These are phyloP conservation scores for Palythoa grandis DNA, from an alignment of 92 coral and sea anemone genomes.

Conservation along the genomic window DNA sequence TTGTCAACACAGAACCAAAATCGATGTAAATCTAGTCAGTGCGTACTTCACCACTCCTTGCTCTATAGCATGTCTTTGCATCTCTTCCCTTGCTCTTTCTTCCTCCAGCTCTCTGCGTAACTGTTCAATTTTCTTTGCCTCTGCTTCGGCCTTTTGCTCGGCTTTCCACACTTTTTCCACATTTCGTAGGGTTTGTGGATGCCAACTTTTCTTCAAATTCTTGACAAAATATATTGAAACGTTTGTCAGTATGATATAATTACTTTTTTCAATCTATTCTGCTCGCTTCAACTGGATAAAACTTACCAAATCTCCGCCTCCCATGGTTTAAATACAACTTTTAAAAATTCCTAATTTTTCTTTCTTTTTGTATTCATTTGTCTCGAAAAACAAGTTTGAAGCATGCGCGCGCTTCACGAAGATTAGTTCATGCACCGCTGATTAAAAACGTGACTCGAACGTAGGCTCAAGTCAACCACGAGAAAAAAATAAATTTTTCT, in stretches of 20 bases:
- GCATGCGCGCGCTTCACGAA: no score
- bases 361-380: background rate
- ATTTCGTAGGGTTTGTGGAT: slow-evolving; percentile 98
- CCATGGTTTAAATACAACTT: slow-evolving; percentile 63
- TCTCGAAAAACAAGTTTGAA: slow-evolving; percentile 13
- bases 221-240: slow-evolving; percentile 42
- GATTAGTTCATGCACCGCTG: background rate
- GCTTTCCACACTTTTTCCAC: slow-evolving; percentile 99
- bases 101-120: slow-evolving; percentile 90
- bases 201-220: slow-evolving; percentile 99
- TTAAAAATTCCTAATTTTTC: background rate
- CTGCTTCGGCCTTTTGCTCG: slow-evolving; percentile 98
- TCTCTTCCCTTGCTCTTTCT: slow-evolving; percentile 94
- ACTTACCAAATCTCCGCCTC: slow-evolving; percentile 99
- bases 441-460: background rate
- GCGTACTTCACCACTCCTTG: slow-evolving; percentile 91
- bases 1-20: background rate
- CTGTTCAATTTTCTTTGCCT: slow-evolving; percentile 95
- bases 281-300: background rate
- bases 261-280: background rate
- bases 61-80: slow-evolving; percentile 96
- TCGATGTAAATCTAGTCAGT: background rate
- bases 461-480: background rate
- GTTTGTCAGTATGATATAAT: background rate
- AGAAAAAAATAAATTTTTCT: background rate